Base-by-base conservation (phyloP, 2,113 vertebrate genomes). In the Sinocyclocheilus anshuiensis region DNA sequence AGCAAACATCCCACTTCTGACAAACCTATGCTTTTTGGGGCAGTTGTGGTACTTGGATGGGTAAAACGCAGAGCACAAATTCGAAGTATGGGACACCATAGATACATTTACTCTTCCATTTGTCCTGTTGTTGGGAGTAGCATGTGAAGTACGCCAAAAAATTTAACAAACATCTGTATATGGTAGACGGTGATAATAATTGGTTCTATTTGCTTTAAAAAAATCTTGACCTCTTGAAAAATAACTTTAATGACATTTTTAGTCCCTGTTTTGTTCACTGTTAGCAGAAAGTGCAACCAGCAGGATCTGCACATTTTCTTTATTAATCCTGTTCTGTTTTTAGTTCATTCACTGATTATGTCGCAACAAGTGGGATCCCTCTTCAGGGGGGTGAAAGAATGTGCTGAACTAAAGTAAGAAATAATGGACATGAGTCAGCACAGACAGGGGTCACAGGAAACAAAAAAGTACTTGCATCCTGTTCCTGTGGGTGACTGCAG, bases 341-440 rank as follows among this genome's bases (percentile, higher is more conserved):
- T 39, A 45, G 20, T 74, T 74, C 20, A 74, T 42, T 74, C 10
- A n/a, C 69, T 42, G 69, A 7, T 78, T 55, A 33, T 57, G 71
- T 74, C 5, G 18, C 9, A 57, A 57, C 29, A 78, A 13, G 76
- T 55, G 15, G 29, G 24, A 75, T 24, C 22, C 11, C 22, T 15
- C 2, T 13, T 48, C 11, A 45, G 4, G 39, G 71, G 36, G 36
- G 22, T 20, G 20, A 48, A 48, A 48, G 36, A 48, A 55, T 78
- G 18, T 22, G 45, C n/a, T 26, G n/a, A 26, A 26, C 75, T 72
- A 12, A 72, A 53, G n/a, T 33, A 36, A 55, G 76, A 55, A 50
- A 78, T 78, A 78, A 78, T 57, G 29, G 76, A 57, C 26, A 57
- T 57, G 76, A 78, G 50, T 53, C 53, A 55, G 50, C 76, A 20